Percentiles rank a stretch among this genome's conserved stretches.
phyloP scores from a whole-genome alignment of 1,140 invertebrate genomes.

The Ceratosolen fusciceps region DNA sequence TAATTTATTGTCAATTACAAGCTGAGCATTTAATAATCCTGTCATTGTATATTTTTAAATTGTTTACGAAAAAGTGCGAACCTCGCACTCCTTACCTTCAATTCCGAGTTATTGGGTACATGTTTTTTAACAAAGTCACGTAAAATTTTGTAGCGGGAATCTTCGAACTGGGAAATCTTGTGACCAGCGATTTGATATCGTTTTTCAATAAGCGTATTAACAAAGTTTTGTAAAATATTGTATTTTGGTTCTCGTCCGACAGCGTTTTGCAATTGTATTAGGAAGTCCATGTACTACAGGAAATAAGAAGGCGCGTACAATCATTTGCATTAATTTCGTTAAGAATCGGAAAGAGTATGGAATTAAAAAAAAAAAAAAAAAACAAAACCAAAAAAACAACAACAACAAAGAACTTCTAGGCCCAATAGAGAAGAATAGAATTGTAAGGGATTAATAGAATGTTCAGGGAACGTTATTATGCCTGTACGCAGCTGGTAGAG shows the following conservation, averaged over 20 bases:
- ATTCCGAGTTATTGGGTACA: conserved; percentile 52
- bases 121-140: conserved; percentile 53
- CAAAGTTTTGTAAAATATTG: conserved; percentile 52
- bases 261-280: conserved; percentile 51
- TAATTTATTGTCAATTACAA: too few species aligned
- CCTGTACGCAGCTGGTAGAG: background rate
- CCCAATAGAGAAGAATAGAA: too few species aligned
- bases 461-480: background rate
- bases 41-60: too few species aligned
- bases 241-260: conserved; percentile 56
- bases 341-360: too few species aligned
- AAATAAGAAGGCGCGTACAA: background rate
- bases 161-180: conserved; percentile 51
- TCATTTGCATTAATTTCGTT: too few species aligned
- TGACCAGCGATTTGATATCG: conserved; percentile 55
- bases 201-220: conserved; percentile 50
- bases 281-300: conserved; percentile 59
- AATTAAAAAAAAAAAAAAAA: too few species aligned
- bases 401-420: too few species aligned
- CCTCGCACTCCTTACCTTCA: conserved; percentile 50
- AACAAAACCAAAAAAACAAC: too few species aligned
- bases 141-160: conserved; percentile 57
- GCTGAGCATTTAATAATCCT: too few species aligned
- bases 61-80: background rate
- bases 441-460: too few species aligned